Base-by-base conservation (phyloP, 2,888 invertebrate species). In the Adelognathus sp. region DNA sequence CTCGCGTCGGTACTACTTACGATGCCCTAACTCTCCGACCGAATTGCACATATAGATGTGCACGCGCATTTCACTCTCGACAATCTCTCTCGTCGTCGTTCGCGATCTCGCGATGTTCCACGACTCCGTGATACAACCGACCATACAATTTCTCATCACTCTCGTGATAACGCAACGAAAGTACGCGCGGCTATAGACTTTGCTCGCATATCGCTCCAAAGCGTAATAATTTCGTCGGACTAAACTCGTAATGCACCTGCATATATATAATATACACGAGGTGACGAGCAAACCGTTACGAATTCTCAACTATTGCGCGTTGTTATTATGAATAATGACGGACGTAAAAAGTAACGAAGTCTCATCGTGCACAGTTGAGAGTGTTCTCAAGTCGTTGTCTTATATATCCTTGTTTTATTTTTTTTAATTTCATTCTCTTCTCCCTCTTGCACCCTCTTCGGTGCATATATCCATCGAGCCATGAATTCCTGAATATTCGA, bases 1-100 rank as follows among this genome's bases (percentile, higher is more conserved):
- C 85, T 85, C 83, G 83, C 84, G 82, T 84, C 84, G 81, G 84
- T 85, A 81, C 82, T 86, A 86, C 86, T 87, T 86, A 86, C 83
- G 80, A 76, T 66, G 61, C 73, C 75, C 71, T 21, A 58, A 66
- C 71, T 76, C 70, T 64, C 66, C 52, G 46, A 46, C 74, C 69
- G 56, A 33, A 58, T 63, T 24, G 31, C 18, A 39, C 50, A n/a
- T n/a, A 46, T 39, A 24, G 24, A 67, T 16, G 52, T 54, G 54
- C 39, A 52, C 52, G 16, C 1, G 11, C 7, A 46, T 24, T 16
- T 36, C 29, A 50, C 39, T 33, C 16, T 54, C 36, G 46, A 76
- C n/a, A 76, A 63, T 58, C 54, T 64, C 64, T 61, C 60, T 3
- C 11, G 11, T 18, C 18, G 36, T 61, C 29, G 52, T 67, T 61